Evolutionary conservation across 2,888 invertebrate genomes (phyloP).

Genomic region (Epinotia demarniana): DNA sequence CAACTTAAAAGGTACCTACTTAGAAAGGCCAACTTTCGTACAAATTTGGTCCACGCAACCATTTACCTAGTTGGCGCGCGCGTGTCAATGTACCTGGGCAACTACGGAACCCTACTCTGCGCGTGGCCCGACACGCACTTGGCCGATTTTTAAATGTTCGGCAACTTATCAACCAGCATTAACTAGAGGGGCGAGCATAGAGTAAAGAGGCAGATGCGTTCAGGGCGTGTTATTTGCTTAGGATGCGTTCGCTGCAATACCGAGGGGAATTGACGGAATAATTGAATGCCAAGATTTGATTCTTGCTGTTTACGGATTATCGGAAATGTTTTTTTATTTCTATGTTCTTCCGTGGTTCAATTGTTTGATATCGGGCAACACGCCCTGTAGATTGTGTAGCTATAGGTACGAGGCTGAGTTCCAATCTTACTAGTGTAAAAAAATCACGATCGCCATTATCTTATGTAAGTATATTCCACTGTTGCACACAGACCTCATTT

Average conservation of each 20-base stretch:
- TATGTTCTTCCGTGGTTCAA: conserved; percentile 5
- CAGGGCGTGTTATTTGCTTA: conserved; percentile 74
- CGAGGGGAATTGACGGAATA: conserved; percentile 62
- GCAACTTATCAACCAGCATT: conserved; percentile 40
- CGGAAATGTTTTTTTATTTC: conserved; percentile 32
- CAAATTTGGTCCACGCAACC: too few species aligned
- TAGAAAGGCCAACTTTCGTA: too few species aligned
- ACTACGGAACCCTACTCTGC: too few species aligned
- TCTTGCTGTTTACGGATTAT: conserved; percentile 43
- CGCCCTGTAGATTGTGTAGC: not conserved
- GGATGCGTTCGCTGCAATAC: conserved; percentile 73
- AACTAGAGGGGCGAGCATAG: conserved; percentile 38
- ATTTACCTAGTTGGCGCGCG: too few species aligned
- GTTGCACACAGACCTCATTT: too few species aligned
- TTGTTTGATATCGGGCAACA: not conserved
- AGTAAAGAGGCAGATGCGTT: conserved; percentile 70
- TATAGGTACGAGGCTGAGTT: not conserved
- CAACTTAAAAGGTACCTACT: too few species aligned
- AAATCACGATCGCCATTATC: too few species aligned
- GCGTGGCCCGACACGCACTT: too few species aligned
- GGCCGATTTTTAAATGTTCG: conserved; percentile 5
- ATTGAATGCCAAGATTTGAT: conserved; percentile 56
- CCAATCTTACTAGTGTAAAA: too few species aligned
- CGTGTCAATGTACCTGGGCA: too few species aligned
- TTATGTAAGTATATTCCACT: too few species aligned